Conservation (phyloP, 2,797 vertebrate genomes). For the Neopelma chrysocephalum region DNA sequence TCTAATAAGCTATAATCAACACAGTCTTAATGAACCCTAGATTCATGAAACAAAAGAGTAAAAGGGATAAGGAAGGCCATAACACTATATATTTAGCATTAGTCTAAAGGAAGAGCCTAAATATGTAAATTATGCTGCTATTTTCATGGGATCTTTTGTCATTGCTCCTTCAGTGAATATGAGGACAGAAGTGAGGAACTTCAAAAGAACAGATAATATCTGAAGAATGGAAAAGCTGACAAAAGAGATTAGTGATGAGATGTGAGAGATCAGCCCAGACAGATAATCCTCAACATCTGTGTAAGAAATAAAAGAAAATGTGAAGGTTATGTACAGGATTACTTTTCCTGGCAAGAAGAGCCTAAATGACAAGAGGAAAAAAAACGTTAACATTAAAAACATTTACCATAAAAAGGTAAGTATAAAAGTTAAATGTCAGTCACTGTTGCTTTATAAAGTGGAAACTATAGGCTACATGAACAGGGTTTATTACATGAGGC, state of each 20-base stretch:
- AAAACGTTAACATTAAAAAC: not conserved
- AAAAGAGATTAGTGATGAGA: conserved; percentile 31
- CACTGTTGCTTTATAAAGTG: not conserved
- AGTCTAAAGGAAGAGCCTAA: not conserved
- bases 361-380: not conserved
- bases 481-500: not conserved
- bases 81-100: not conserved
- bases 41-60: not conserved
- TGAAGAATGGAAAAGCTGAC: conserved; percentile 26
- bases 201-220: conserved; percentile 8
- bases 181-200: conserved; percentile 12
- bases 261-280: not conserved
- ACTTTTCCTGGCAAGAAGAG: not conserved
- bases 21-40: not conserved
- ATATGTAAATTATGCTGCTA: not conserved
- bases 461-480: not conserved
- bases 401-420: not conserved
- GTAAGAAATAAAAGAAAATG: not conserved
- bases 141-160: not conserved
- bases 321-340: not conserved
- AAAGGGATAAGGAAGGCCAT: not conserved
- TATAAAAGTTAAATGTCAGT: not conserved
- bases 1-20: not conserved
- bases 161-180: not conserved
- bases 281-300: conserved; percentile 8